Conservation (phyloP, 2,113 vertebrate species). For the Okapia johnstoni region DNA sequence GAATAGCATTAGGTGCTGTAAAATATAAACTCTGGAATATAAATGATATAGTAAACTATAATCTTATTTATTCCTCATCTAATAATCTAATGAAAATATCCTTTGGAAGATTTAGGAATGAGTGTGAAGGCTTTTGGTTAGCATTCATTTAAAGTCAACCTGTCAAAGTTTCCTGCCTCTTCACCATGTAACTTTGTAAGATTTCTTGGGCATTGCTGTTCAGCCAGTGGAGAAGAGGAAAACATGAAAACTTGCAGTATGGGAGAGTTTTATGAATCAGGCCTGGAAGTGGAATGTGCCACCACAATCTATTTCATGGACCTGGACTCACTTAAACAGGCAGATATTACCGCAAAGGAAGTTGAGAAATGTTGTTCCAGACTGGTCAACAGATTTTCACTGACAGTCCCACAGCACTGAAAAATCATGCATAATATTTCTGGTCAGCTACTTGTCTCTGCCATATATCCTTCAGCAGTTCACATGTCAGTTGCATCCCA, state of each 20-base stretch:
- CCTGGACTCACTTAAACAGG: background rate
- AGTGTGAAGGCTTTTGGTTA: background rate
- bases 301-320: background rate
- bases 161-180: background rate
- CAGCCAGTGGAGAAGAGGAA: background rate
- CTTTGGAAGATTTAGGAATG: background rate
- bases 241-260: background rate
- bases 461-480: background rate
- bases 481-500: background rate
- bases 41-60: background rate
- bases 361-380: background rate
- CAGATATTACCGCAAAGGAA: background rate
- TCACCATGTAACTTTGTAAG: background rate
- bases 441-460: background rate
- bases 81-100: background rate
- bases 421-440: background rate
- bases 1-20: background rate
- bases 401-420: background rate
- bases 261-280: background rate
- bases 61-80: background rate
- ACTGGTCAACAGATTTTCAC: background rate
- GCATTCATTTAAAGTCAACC: background rate
- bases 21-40: background rate
- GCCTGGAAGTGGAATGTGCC: background rate
- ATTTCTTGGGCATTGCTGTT: background rate